phyloP scores from a whole-genome alignment of 2,113 vertebrate genomes.

The Albula glossodonta region DNA sequence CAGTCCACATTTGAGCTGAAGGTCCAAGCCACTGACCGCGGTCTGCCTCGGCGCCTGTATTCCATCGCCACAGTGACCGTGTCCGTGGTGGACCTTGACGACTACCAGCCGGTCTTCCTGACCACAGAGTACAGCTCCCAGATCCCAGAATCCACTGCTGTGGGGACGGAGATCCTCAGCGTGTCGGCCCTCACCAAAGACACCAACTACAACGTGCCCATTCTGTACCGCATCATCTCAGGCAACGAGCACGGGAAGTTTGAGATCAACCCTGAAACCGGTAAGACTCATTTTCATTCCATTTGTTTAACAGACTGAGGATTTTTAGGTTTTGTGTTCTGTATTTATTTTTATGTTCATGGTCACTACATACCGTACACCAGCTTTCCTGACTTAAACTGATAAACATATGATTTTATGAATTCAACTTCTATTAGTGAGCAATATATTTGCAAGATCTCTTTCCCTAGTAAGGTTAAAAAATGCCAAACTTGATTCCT shows the following conservation, averaged over 20 bases:
- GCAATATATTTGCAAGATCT: too few relatives aligned
- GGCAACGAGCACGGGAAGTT: constrained; percentile 85
- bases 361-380: neutral
- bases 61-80: constrained; percentile 80
- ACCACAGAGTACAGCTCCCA: constrained; percentile 75
- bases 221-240: constrained; percentile 78
- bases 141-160: constrained; percentile 77
- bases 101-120: constrained; percentile 88
- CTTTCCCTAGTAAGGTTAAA: too few relatives aligned
- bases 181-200: constrained; percentile 76
- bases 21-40: constrained; percentile 85
- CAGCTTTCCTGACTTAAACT: too few relatives aligned
- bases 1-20: constrained; percentile 78
- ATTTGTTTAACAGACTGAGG: too few relatives aligned
- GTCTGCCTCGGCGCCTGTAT: constrained; percentile 76
- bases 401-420: too few relatives aligned
- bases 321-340: neutral
- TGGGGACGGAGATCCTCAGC: constrained; percentile 78
- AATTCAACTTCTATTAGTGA: too few relatives aligned
- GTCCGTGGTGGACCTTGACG: constrained; percentile 82
- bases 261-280: constrained; percentile 78
- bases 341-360: too few relatives aligned
- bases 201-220: constrained; percentile 61
- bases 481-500: too few relatives aligned
- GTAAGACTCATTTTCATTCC: constrained; percentile 56